A percentile compares a stretch with the other conserved stretches of the same genome.
These are phyloP conservation scores for Eupithecia insigniata DNA, from an alignment of 2,888 invertebrate genomes.

Conservation along the genomic window DNA sequence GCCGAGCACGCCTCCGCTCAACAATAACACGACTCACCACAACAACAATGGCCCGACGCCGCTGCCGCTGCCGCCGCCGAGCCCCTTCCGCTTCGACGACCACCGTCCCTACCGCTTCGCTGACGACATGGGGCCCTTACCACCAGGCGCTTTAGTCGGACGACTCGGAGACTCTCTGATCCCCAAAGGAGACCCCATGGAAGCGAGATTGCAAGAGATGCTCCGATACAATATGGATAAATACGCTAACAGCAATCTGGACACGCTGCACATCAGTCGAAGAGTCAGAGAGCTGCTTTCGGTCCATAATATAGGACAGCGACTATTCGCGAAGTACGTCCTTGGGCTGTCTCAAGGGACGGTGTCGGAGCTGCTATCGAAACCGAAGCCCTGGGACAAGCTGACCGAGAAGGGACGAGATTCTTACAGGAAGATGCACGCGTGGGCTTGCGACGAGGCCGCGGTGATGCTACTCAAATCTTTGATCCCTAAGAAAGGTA, in stretches of 20 bases:
- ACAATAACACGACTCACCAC: constrained; percentile 84
- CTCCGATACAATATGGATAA: constrained; percentile 97
- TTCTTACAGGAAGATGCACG: constrained; percentile 99
- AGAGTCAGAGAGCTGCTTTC: constrained; percentile 96
- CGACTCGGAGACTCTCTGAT: constrained; percentile 95
- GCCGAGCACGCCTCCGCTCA: constrained; percentile 80
- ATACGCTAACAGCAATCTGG: constrained; percentile 95
- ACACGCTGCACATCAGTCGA: constrained; percentile 97
- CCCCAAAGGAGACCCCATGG: constrained; percentile 97
- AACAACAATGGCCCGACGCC: constrained; percentile 81
- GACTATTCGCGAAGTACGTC: constrained; percentile 99
- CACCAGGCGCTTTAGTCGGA: constrained; percentile 92
- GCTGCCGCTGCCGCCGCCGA: constrained; percentile 80
- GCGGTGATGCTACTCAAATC: constrained; percentile 98
- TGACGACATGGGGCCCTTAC: constrained; percentile 89
- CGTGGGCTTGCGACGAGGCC: constrained; percentile 99
- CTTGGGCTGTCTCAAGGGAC: constrained; percentile 98
- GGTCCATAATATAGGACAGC: constrained; percentile 99
- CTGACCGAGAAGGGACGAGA: constrained; percentile 99
- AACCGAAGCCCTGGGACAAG: constrained; percentile 99
- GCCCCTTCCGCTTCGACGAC: constrained; percentile 92
- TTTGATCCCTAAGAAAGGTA: constrained; percentile 99
- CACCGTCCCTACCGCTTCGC: constrained; percentile 92
- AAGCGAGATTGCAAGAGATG: constrained; percentile 96
- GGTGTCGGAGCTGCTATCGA: constrained; percentile 98